Evolutionary conservation across 2,113 vertebrate genomes (phyloP).

Genomic region (Oryzias celebensis): DNA sequence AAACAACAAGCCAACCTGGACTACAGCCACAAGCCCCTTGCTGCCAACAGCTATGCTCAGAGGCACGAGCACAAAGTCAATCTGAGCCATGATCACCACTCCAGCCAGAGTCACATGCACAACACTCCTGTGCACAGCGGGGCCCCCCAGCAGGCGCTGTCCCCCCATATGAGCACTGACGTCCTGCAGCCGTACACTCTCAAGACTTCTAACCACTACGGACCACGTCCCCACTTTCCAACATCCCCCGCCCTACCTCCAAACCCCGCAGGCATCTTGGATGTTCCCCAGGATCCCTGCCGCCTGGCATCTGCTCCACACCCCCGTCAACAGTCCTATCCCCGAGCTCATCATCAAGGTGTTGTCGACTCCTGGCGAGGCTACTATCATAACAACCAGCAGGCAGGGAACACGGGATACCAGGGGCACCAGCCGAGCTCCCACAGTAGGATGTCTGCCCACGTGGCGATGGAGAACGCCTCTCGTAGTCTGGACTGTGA

Average conservation of each 20-base stretch:
- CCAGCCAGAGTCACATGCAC: constrained; percentile 62
- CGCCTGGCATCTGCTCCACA: constrained; percentile 73
- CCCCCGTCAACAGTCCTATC: constrained; percentile 73
- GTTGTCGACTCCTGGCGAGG: constrained; percentile 85
- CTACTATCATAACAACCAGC: constrained; percentile 78
- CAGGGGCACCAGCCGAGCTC: constrained; percentile 75
- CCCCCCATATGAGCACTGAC: constrained; percentile 78
- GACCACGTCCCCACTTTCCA: constrained; percentile 82
- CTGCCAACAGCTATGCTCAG: constrained; percentile 59
- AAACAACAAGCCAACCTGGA: constrained; percentile 74
- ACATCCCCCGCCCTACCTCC: constrained; percentile 70
- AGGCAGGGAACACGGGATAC: constrained; percentile 58
- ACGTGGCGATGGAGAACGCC: constrained; percentile 89
- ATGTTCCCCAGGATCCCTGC: constrained; percentile 76
- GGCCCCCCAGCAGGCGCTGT: constrained; percentile 77
- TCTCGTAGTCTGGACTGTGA: constrained; percentile 90
- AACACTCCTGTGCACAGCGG: constrained; percentile 65
- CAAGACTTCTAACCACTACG: constrained; percentile 79
- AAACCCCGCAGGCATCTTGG: constrained; percentile 73
- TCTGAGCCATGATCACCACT: constrained; percentile 57
- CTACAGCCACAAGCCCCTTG: constrained; percentile 71
- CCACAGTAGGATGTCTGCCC: constrained; percentile 85
- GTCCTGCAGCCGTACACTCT: constrained; percentile 83
- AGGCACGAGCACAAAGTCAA: constrained; percentile 72
- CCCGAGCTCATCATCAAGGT: constrained; percentile 77